Evolutionary conservation across 2,113 vertebrate species (phyloP).

Genomic region (Charadrius vociferus): DNA sequence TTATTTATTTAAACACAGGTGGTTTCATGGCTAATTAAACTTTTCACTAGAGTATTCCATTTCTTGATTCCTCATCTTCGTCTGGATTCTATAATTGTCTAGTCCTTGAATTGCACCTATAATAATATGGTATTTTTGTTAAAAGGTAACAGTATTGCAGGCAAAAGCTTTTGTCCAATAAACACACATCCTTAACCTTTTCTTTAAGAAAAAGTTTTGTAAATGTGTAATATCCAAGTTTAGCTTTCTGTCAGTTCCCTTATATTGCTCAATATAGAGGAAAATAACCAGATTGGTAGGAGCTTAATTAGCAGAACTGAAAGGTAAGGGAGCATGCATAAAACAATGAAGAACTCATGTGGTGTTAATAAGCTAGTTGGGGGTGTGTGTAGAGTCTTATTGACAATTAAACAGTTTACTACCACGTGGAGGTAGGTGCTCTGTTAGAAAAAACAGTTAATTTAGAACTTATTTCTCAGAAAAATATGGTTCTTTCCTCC

Average conservation of each 20-base stretch:
- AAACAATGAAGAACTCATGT: not conserved
- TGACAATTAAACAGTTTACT: constrained; percentile 5
- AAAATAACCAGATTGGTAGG: not conserved
- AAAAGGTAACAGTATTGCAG: constrained; percentile 44
- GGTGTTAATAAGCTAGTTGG: not conserved
- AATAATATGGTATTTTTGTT: constrained; percentile 67
- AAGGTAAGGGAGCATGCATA: not conserved
- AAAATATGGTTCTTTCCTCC: not conserved
- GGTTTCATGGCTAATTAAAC: not conserved
- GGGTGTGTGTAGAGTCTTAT: not conserved
- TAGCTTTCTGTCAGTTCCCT: constrained; percentile 51
- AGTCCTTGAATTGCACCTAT: constrained; percentile 54
- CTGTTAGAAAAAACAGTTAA: not conserved
- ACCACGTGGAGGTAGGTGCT: not conserved
- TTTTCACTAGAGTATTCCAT: constrained; percentile 41
- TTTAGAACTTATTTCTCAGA: not conserved
- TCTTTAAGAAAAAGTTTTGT: constrained; percentile 35
- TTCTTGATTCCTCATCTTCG: constrained; percentile 55
- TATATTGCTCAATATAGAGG: constrained; percentile 38
- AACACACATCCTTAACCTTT: constrained; percentile 15
- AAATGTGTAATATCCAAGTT: constrained; percentile 22
- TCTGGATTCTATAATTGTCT: constrained; percentile 44
- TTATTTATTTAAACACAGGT: not conserved
- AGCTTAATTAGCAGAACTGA: not conserved
- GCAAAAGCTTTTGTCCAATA: constrained; percentile 19